Conservation (phyloP, 2,888 invertebrate species). For the Empis livida region DNA sequence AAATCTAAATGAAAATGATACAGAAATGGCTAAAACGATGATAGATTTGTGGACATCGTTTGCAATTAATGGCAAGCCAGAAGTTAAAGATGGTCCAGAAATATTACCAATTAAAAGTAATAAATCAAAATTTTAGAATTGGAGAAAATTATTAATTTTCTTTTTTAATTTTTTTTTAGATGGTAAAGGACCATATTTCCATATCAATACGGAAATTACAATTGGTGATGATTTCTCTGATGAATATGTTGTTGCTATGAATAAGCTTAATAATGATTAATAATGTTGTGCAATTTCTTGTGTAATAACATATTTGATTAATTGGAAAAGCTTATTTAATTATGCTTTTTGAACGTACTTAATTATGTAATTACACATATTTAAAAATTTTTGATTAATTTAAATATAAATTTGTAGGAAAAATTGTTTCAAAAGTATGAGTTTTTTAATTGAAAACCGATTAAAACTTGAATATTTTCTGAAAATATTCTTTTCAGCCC, state of each 20-base stretch:
- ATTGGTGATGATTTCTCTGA: slow-evolving; percentile 20
- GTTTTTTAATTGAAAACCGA: too few species aligned
- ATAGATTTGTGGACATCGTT: slow-evolving; percentile 36
- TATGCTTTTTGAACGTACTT: too few species aligned
- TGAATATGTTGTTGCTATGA: slow-evolving; percentile 23
- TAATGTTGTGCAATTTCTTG: too few species aligned
- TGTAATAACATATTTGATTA: too few species aligned
- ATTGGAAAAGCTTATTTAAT: too few species aligned
- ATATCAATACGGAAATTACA: slow-evolving; percentile 19
- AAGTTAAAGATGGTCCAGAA: slow-evolving; percentile 2
- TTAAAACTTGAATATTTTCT: too few species aligned
- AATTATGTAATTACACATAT: too few species aligned
- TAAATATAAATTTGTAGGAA: too few species aligned
- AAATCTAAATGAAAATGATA: slow-evolving; percentile 27
- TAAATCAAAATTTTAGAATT: background rate
- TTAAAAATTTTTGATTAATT: too few species aligned
- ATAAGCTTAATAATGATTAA: too few species aligned
- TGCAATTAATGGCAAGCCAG: slow-evolving; percentile 27
- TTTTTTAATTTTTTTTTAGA: slow-evolving; percentile 10
- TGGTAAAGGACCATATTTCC: slow-evolving; percentile 30
- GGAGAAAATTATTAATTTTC: background rate
- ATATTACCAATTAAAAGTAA: slow-evolving; percentile 13
- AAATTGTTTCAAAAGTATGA: too few species aligned
- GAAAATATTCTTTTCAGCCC: too few species aligned
- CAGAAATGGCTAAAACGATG: slow-evolving; percentile 35